Evolutionary conservation across 1,140 invertebrate species (phyloP).

Genomic region (Hormaphis cornu): DNA sequence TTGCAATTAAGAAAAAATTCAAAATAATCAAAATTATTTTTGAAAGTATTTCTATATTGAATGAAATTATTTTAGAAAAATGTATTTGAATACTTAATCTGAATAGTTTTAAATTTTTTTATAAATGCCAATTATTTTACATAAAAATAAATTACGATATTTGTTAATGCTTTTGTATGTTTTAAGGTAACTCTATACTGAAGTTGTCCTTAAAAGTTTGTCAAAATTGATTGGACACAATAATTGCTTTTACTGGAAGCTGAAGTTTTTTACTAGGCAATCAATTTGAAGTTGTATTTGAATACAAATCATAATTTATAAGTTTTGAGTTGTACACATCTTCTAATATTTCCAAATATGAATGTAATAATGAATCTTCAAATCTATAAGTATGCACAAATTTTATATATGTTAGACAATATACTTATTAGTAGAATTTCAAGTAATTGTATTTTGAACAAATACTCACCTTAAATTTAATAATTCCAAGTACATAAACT

Average conservation of each 20-base stretch:
- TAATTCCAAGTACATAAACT: constrained; percentile 90
- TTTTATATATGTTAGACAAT: neutral
- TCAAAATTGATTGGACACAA: constrained; percentile 98
- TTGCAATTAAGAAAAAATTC: no score
- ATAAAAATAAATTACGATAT: no score
- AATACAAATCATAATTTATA: constrained; percentile 80
- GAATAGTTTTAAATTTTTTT: no score
- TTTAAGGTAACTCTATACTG: constrained; percentile 71
- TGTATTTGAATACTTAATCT: no score
- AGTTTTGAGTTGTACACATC: constrained; percentile 53
- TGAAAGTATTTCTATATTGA: no score
- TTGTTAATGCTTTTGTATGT: constrained; percentile 68
- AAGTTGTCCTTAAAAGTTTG: constrained; percentile 86
- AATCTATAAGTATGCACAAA: constrained; percentile 56
- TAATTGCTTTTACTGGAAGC: constrained; percentile 69
- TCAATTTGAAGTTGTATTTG: constrained; percentile 51
- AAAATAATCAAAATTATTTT: no score
- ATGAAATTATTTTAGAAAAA: no score
- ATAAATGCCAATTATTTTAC: no score
- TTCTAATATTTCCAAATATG: constrained; percentile 98
- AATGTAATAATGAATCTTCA: constrained; percentile 90
- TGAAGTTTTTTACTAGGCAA: constrained; percentile 44
- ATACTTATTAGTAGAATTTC: neutral
- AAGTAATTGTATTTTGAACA: neutral
- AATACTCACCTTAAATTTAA: constrained; percentile 62